Conservation (phyloP, 2,888 invertebrate species). For the Galerucella calmariensis region DNA sequence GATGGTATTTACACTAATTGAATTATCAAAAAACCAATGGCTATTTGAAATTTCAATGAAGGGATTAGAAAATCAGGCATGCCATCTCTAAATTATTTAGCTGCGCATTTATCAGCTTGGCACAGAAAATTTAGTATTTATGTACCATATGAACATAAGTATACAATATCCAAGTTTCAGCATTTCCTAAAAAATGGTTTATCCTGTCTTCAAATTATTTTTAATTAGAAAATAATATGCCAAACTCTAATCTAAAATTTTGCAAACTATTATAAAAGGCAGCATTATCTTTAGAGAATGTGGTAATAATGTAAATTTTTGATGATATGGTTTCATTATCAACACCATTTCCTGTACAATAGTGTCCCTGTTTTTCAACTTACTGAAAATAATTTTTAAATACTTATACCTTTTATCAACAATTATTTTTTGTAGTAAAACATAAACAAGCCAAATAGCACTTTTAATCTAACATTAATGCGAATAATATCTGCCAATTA, state of each 20-base stretch:
- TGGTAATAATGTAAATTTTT: constrained; percentile 30
- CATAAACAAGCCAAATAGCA: not conserved
- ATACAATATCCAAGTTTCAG: too few relatives aligned
- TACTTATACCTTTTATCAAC: not conserved
- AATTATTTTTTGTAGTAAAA: not conserved
- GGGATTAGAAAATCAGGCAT: not conserved
- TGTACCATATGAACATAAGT: too few relatives aligned
- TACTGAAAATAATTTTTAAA: not conserved
- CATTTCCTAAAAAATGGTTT: too few relatives aligned
- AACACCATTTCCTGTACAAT: constrained; percentile 36
- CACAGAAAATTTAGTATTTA: not conserved
- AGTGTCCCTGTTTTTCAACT: not conserved
- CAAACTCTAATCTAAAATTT: not conserved
- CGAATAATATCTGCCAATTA: constrained; percentile 18
- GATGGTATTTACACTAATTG: not conserved
- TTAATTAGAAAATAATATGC: not conserved
- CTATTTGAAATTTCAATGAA: not conserved
- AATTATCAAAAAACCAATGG: not conserved
- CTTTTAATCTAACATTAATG: not conserved
- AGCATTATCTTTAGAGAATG: constrained; percentile 5
- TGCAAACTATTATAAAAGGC: not conserved
- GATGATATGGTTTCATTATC: constrained; percentile 27
- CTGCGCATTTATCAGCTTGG: not conserved
- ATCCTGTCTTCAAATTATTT: not conserved
- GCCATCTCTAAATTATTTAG: not conserved